Conservation (phyloP, 2,113 vertebrate species). For the Brienomyrus longianalis region DNA sequence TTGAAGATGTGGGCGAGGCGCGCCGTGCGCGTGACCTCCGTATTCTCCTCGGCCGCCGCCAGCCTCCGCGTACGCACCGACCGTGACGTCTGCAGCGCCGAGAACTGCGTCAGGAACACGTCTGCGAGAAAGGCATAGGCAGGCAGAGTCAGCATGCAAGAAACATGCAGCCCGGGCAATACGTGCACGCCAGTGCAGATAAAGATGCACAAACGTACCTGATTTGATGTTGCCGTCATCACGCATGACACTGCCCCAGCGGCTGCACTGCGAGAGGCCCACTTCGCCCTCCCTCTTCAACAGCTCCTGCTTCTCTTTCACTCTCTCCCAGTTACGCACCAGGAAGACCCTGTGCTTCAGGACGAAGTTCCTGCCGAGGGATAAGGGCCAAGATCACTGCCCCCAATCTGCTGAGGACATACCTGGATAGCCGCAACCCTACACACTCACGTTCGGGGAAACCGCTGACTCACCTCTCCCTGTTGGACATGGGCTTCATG, state of each 20-base stretch:
- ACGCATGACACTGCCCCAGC: slow-evolving; percentile 87
- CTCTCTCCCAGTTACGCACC: slow-evolving; percentile 94
- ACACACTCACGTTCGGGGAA: neutral
- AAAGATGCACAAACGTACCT: slow-evolving; percentile 52
- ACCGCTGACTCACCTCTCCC: slow-evolving; percentile 73
- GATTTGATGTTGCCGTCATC: slow-evolving; percentile 98
- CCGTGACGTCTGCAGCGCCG: slow-evolving; percentile 88
- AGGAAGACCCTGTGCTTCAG: slow-evolving; percentile 91
- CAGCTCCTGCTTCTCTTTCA: slow-evolving; percentile 87
- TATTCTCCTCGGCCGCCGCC: slow-evolving; percentile 89
- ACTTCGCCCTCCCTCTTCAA: slow-evolving; percentile 48
- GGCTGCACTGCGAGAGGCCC: slow-evolving; percentile 71
- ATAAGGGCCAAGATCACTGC: neutral
- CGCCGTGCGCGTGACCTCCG: slow-evolving; percentile 89
- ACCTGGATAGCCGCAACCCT: neutral
- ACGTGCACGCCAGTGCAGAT: neutral
- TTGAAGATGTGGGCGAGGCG: slow-evolving; percentile 98
- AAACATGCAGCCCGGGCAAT: neutral
- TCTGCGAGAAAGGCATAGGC: slow-evolving; percentile 59
- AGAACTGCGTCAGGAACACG: slow-evolving; percentile 98
- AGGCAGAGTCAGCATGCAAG: neutral
- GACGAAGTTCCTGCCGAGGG: slow-evolving; percentile 80
- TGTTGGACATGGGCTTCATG: slow-evolving; percentile 98
- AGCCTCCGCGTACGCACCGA: slow-evolving; percentile 88
- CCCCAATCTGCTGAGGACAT: neutral